These are phyloP conservation scores for Liparis tanakae DNA, from an alignment of 2,797 vertebrate species.

Conservation along the genomic window DNA sequence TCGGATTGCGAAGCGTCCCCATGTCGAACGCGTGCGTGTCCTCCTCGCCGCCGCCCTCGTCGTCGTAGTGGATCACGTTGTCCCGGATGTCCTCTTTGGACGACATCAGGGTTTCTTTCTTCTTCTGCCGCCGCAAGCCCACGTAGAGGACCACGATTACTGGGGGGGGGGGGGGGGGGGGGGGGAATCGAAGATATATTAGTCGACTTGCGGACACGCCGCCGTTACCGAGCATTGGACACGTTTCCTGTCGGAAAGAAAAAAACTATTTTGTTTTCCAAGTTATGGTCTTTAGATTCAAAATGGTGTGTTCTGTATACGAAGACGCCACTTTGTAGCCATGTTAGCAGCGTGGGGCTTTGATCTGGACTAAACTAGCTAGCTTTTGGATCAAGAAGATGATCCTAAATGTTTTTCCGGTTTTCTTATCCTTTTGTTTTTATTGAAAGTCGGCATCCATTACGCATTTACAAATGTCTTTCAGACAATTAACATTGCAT, in stretches of 20 bases:
- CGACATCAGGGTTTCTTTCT: conserved; percentile 97
- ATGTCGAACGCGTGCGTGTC: conserved; percentile 99
- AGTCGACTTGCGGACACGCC: not conserved
- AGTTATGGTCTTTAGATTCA: not conserved
- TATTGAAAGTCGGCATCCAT: too few species aligned
- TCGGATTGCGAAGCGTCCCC: conserved; percentile 95
- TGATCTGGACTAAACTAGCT: not conserved
- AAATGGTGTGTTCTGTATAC: not conserved
- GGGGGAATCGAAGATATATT: not conserved
- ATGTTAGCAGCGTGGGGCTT: not conserved
- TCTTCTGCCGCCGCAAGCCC: conserved; percentile 92
- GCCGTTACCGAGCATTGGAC: not conserved
- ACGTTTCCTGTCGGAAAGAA: not conserved
- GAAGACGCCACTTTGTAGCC: not conserved
- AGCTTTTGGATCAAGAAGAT: too few species aligned
- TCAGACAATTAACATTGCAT: too few species aligned
- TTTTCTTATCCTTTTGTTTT: too few species aligned
- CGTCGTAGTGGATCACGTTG: conserved; percentile 98
- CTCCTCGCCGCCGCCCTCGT: conserved; percentile 97
- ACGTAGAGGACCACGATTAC: conserved; percentile 97
- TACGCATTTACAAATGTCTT: too few species aligned
- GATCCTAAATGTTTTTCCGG: too few species aligned
- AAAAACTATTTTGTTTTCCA: not conserved
- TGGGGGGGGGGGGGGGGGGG: conserved; percentile 54
- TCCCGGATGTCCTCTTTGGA: conserved; percentile 98